A percentile compares a stretch with the other conserved stretches of the same genome.
Evolutionary conservation across 2,888 invertebrate genomes (phyloP).

Genomic region (Amiota communis): DNA sequence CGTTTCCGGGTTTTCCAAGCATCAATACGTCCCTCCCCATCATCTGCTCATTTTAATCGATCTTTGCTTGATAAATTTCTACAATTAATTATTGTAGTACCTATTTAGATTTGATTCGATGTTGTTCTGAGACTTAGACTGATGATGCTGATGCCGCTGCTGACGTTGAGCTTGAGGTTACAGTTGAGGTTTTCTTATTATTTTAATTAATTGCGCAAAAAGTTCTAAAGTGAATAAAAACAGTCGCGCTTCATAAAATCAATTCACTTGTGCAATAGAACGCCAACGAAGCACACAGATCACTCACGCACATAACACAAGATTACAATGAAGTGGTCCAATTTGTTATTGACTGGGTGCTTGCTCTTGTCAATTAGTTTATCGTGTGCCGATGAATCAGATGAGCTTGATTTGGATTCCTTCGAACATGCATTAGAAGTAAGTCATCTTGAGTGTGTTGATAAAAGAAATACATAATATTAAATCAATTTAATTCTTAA

Average conservation of each 20-base stretch:
- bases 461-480: neutral
- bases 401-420: neutral
- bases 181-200: constrained; percentile 6
- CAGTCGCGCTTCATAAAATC: neutral
- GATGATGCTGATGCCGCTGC: neutral
- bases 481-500: neutral
- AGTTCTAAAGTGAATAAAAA: constrained; percentile 11
- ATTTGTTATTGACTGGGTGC: neutral
- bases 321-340: neutral
- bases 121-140: too few relatives aligned
- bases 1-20: constrained; percentile 21
- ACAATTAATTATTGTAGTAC: constrained; percentile 2
- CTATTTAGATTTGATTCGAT: neutral
- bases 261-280: constrained; percentile 8
- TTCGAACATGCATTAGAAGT: neutral
- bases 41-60: neutral
- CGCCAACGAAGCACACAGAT: neutral
- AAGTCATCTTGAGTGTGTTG: neutral
- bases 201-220: neutral
- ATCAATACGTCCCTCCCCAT: neutral
- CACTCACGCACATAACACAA: too few relatives aligned
- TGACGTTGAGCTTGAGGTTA: neutral
- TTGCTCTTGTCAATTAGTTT: neutral
- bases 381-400: neutral
- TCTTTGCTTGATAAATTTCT: neutral